Conservation (phyloP, 2,888 invertebrate genomes). For the Chydorus sphaericus region DNA sequence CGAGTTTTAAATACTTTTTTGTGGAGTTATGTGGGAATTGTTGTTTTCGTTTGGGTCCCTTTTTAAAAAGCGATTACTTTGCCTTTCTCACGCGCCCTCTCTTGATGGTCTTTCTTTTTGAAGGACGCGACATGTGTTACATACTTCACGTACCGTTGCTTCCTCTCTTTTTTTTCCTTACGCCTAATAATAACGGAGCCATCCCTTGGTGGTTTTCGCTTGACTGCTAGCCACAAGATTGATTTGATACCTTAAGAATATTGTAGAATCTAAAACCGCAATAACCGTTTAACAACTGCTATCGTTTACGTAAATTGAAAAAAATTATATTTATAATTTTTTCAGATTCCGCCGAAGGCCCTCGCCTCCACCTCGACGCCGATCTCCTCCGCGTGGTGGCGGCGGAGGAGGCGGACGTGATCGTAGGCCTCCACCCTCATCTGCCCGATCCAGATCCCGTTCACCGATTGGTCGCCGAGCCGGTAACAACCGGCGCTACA, state of each 20-base stretch:
- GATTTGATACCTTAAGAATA: too few relatives aligned
- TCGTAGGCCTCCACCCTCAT: conserved; percentile 24
- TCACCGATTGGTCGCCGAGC: conserved; percentile 18
- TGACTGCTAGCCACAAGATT: too few relatives aligned
- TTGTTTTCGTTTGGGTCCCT: background rate
- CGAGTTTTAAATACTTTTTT: background rate
- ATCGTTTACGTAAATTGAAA: too few relatives aligned
- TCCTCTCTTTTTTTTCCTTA: too few relatives aligned
- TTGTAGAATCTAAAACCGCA: too few relatives aligned
- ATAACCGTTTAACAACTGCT: background rate
- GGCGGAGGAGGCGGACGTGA: conserved; percentile 18
- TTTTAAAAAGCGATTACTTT: too few relatives aligned
- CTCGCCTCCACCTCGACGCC: conserved; percentile 20
- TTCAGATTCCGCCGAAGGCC: conserved; percentile 11
- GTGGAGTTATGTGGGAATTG: background rate
- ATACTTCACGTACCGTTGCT: too few relatives aligned
- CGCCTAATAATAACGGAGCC: too few relatives aligned
- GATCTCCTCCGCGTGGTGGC: conserved; percentile 19
- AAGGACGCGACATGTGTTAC: too few relatives aligned
- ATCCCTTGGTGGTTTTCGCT: too few relatives aligned
- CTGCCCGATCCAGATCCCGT: conserved; percentile 24
- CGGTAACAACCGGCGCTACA: conserved; percentile 25
- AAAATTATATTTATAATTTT: background rate
- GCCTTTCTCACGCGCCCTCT: too few relatives aligned
- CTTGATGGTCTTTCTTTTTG: too few relatives aligned